Conservation (phyloP, 2,797 vertebrate genomes). For the Lepus oiostolus region DNA sequence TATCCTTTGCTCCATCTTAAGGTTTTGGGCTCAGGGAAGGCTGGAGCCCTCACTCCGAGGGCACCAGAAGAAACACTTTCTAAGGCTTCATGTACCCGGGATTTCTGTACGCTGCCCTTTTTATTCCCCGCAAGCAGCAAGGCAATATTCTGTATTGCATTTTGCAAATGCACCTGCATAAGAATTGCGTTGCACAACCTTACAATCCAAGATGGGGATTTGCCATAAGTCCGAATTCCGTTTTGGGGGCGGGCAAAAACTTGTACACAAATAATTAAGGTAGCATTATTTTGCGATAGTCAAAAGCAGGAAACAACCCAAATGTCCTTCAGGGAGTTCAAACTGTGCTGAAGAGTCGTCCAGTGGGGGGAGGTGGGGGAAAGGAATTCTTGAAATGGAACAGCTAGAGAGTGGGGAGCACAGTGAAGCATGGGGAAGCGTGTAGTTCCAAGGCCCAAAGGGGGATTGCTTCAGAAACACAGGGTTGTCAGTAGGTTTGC, state of each 20-base stretch:
- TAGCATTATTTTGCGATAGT: neutral
- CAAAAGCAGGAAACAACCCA: neutral
- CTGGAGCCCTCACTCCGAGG: neutral
- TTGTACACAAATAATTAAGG: neutral
- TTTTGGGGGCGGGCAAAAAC: neutral
- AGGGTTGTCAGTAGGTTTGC: neutral
- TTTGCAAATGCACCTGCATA: neutral
- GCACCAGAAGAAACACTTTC: neutral
- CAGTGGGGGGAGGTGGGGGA: no score
- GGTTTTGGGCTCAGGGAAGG: neutral
- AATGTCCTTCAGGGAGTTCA: no score
- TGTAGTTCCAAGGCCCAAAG: neutral
- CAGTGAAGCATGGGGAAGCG: neutral
- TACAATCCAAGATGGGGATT: neutral
- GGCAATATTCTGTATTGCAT: neutral
- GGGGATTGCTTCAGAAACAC: neutral
- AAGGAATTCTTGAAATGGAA: neutral
- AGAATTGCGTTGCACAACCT: neutral
- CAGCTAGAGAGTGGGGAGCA: neutral
- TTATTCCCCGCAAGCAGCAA: neutral
- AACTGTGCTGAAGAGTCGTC: neutral
- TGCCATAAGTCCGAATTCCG: neutral
- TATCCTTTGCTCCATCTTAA: neutral
- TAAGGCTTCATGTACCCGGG: neutral
- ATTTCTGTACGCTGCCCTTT: neutral